Evolutionary conservation across 2,888 invertebrate genomes (phyloP).

Genomic region (Pycnomerus fuliginosus): DNA sequence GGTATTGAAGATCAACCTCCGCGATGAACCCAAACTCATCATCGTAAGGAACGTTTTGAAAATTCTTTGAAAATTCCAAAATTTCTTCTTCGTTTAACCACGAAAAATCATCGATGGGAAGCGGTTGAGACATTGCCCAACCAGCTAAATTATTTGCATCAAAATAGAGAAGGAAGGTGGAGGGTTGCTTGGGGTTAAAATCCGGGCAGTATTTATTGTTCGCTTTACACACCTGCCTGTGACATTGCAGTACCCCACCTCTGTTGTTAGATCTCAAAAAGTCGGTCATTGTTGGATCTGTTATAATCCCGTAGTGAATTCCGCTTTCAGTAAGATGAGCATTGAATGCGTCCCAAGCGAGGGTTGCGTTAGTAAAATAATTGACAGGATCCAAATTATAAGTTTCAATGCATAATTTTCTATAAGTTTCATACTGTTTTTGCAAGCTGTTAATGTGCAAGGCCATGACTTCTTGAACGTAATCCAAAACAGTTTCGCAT

Average conservation of each 20-base stretch:
- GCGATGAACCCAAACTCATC: neutral
- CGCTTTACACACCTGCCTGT: neutral
- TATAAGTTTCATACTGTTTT: too few relatives aligned
- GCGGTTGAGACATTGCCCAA: neutral
- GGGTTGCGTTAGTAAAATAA: neutral
- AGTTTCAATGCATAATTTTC: conserved; percentile 4
- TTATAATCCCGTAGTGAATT: neutral
- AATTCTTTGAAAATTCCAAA: too few relatives aligned
- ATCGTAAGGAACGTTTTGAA: neutral
- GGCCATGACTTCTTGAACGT: too few relatives aligned
- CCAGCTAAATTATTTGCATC: neutral
- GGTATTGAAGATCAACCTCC: conserved; percentile 1
- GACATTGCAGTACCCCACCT: neutral
- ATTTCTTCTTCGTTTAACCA: too few relatives aligned
- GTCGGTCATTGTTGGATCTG: neutral
- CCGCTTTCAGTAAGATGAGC: neutral
- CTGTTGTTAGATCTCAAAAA: neutral
- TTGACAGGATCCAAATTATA: neutral
- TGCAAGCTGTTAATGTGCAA: too few relatives aligned
- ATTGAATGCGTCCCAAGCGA: neutral
- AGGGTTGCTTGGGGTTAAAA: neutral
- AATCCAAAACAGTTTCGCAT: too few relatives aligned
- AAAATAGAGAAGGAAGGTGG: neutral
- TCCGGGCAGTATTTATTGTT: neutral
- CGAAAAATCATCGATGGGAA: neutral